These are phyloP conservation scores for Pantala flavescens DNA, from an alignment of 1,140 invertebrate species.

Conservation along the genomic window DNA sequence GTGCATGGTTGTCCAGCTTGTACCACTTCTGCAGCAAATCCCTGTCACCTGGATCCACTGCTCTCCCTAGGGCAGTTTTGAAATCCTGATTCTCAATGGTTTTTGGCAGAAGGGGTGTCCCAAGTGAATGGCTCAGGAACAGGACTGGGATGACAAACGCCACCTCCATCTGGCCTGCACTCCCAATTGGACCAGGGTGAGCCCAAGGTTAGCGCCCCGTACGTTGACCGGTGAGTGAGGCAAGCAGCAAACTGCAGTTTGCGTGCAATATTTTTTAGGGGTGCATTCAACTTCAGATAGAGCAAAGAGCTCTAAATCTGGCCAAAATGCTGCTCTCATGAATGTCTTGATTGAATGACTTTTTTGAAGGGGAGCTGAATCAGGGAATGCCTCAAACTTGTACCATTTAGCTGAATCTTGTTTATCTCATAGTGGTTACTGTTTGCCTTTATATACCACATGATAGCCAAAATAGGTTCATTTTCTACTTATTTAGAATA, in stretches of 20 bases:
- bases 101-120: slow-evolving; percentile 60
- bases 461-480: too few relatives aligned
- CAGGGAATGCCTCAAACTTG: too few relatives aligned
- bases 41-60: slow-evolving; percentile 42
- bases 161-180: slow-evolving; percentile 53
- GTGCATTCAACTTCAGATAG: not conserved
- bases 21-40: slow-evolving; percentile 60
- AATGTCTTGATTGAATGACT: not conserved
- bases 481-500: too few relatives aligned
- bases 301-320: not conserved
- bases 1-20: slow-evolving; percentile 46
- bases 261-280: slow-evolving; percentile 1
- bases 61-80: slow-evolving; percentile 53
- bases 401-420: too few relatives aligned
- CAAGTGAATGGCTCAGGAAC: slow-evolving; percentile 61
- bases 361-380: too few relatives aligned
- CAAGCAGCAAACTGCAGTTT: slow-evolving; percentile 8
- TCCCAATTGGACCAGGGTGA: slow-evolving; percentile 11
- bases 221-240: not conserved
- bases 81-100: slow-evolving; percentile 67
- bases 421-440: too few relatives aligned
- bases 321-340: not conserved
- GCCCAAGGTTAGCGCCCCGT: slow-evolving; percentile 5
- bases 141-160: slow-evolving; percentile 62
- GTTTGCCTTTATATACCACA: too few relatives aligned